These are phyloP conservation scores for Piezodorus guildinii DNA, from an alignment of 1,140 invertebrate species.

Conservation along the genomic window DNA sequence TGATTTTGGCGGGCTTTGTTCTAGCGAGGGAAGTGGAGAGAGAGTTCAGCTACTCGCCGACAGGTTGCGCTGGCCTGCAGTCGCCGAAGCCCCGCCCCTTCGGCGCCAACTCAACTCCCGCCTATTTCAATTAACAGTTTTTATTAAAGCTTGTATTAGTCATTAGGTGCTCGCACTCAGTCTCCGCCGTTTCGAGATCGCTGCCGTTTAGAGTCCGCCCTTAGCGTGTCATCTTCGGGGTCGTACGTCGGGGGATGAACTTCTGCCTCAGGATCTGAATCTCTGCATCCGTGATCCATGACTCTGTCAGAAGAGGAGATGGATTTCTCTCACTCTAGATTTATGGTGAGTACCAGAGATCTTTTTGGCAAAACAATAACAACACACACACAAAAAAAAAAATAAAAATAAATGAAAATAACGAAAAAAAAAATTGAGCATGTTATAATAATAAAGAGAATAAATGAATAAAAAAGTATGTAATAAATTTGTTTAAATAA, in stretches of 20 bases:
- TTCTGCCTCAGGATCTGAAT: neutral
- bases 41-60: neutral
- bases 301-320: conserved; percentile 10
- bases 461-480: too few relatives aligned
- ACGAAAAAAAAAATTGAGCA: too few relatives aligned
- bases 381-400: neutral
- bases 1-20: too few relatives aligned
- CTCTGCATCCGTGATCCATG: conserved; percentile 1
- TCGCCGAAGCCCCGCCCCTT: neutral
- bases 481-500: too few relatives aligned
- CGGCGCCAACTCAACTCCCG: neutral
- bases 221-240: neutral
- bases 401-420: neutral
- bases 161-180: neutral
- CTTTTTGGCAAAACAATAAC: too few relatives aligned
- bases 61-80: neutral
- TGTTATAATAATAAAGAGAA: too few relatives aligned
- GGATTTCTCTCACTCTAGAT: conserved; percentile 14
- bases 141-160: conserved; percentile 11
- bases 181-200: neutral
- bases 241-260: too few relatives aligned
- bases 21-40: neutral
- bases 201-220: neutral
- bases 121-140: conserved; percentile 9
- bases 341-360: neutral